Conservation (phyloP, 35 echinoderm and acorn worm species). For the Chiridota heheva region DNA sequence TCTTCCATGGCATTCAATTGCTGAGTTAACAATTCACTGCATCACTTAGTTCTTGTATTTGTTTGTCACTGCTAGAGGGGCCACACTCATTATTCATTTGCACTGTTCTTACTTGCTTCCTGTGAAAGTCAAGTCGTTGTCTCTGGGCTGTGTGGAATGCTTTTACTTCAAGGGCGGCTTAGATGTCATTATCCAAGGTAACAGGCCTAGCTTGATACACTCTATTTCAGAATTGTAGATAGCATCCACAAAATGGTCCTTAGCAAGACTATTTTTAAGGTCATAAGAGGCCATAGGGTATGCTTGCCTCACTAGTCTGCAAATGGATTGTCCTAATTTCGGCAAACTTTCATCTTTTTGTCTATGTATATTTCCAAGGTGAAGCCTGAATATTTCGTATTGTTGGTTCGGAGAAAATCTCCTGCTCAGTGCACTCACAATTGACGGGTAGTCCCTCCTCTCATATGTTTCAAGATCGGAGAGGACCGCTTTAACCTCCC, state of each 20-base stretch:
- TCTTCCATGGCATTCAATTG: not conserved
- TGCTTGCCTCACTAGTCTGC: not conserved
- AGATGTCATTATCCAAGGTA: conserved; percentile 1
- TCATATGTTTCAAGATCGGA: not conserved
- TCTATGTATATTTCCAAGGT: conserved; percentile 34
- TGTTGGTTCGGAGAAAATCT: conserved; percentile 52
- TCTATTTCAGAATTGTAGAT: conserved; percentile 2
- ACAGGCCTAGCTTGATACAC: conserved; percentile 20
- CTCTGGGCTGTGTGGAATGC: conserved; percentile 40
- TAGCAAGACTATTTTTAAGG: conserved; percentile 3
- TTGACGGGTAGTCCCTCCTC: not conserved
- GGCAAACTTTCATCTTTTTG: conserved; percentile 20
- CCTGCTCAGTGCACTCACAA: conserved; percentile 24
- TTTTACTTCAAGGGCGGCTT: conserved; percentile 33
- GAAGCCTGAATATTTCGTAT: conserved; percentile 30
- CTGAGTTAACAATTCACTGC: not conserved
- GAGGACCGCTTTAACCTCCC: conserved; percentile 23
- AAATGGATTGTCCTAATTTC: not conserved
- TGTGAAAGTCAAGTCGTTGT: not conserved
- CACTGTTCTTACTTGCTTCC: not conserved
- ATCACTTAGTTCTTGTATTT: not conserved
- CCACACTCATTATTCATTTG: not conserved
- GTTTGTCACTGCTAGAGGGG: not conserved
- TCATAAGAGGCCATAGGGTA: not conserved
- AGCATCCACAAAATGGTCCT: conserved; percentile 29